These are phyloP conservation scores for Agrotis clavis DNA, from an alignment of 2,888 invertebrate genomes.

Conservation along the genomic window DNA sequence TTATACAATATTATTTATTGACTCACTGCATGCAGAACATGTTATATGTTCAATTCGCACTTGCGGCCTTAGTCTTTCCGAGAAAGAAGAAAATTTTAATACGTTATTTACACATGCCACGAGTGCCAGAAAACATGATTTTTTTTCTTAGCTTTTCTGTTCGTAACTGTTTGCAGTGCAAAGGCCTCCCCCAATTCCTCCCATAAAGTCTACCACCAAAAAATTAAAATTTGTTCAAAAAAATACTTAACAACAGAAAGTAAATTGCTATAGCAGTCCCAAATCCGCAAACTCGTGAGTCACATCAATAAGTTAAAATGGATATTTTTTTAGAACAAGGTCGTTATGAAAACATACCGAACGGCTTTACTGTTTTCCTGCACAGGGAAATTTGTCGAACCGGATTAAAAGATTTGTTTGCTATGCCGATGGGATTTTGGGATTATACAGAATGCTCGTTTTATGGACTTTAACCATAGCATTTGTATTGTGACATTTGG, in stretches of 20 bases:
- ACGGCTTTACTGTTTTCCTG: neutral
- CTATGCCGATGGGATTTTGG: constrained; percentile 35
- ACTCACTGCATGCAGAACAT: no score
- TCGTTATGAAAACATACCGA: constrained; percentile 9
- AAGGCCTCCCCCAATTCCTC: no score
- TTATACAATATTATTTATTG: neutral
- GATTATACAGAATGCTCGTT: constrained; percentile 41
- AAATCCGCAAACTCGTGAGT: neutral
- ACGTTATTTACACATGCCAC: no score
- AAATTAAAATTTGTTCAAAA: no score
- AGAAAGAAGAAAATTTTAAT: no score
- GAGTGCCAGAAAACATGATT: no score
- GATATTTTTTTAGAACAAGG: neutral
- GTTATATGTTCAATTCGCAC: neutral
- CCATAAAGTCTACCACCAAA: no score
- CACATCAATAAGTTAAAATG: neutral
- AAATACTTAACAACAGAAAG: no score
- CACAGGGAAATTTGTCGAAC: constrained; percentile 26
- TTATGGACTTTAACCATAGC: constrained; percentile 21
- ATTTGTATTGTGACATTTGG: constrained; percentile 24
- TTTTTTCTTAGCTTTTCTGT: no score
- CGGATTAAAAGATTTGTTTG: constrained; percentile 56
- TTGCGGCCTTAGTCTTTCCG: no score
- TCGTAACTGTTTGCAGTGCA: no score
- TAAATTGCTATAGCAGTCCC: no score